Percentiles rank a stretch among this genome's conserved stretches.
Evolutionary conservation across 2,797 vertebrate genomes (phyloP).

Genomic region (Naso thynnoides): DNA sequence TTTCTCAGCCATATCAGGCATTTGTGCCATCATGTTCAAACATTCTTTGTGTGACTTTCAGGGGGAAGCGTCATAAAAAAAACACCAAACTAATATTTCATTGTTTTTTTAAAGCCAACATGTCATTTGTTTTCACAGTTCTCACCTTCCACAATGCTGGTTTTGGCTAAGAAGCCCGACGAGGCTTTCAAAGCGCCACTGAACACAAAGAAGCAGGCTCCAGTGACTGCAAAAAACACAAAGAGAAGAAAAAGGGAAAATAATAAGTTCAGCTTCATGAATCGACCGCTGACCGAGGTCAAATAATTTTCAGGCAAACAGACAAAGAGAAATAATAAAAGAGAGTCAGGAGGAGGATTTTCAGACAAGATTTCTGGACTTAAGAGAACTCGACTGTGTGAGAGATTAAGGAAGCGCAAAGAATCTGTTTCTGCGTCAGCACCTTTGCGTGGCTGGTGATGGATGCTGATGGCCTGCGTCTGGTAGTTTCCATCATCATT

Average conservation of each 20-base stretch:
- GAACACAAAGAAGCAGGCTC: slow-evolving; percentile 99
- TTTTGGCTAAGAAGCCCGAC: slow-evolving; percentile 96
- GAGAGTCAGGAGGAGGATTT: slow-evolving; percentile 13
- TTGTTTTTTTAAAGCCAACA: slow-evolving; percentile 13
- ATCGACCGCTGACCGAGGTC: background rate
- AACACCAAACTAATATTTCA: background rate
- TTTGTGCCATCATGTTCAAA: background rate
- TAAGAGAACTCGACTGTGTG: background rate
- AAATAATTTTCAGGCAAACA: slow-evolving; percentile 11
- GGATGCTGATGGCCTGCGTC: slow-evolving; percentile 99
- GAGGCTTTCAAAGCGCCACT: slow-evolving; percentile 97
- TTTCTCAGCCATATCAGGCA: background rate
- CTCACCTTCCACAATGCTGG: slow-evolving; percentile 99
- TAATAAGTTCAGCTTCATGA: background rate
- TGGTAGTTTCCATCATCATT: slow-evolving; percentile 99
- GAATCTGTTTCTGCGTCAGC: slow-evolving; percentile 13
- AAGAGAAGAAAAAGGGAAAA: background rate
- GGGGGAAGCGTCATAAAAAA: slow-evolving; percentile 3
- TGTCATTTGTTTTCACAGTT: background rate
- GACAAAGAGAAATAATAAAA: background rate
- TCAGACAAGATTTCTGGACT: background rate
- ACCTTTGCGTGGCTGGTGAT: slow-evolving; percentile 97
- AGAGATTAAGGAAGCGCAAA: background rate
- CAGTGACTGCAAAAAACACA: slow-evolving; percentile 89
- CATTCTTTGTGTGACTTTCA: background rate